Evolutionary conservation across 2,888 invertebrate species (phyloP).

Genomic region (Embidobia sp.): DNA sequence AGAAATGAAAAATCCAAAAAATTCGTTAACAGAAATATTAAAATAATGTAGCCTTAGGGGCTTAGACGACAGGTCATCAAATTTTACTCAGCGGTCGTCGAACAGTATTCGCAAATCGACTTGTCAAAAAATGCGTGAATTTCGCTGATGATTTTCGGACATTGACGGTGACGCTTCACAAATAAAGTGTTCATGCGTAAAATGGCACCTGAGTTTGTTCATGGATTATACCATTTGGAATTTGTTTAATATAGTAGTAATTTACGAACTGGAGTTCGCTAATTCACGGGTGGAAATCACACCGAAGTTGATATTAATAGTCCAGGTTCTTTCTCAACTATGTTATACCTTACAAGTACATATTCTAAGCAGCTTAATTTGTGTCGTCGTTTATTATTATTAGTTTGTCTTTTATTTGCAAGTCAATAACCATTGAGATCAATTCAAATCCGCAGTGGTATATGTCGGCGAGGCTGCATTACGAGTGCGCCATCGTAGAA

Average conservation of each 20-base stretch:
- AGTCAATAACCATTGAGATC: conserved; percentile 36
- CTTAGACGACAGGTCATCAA: no score
- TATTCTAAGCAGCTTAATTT: conserved; percentile 20
- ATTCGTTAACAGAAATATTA: no score
- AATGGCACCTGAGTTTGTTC: conserved; percentile 42
- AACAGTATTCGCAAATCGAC: no score
- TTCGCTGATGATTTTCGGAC: conserved; percentile 10
- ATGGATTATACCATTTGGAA: conserved; percentile 31
- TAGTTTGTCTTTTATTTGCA: background rate
- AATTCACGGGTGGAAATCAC: conserved; percentile 29
- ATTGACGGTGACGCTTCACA: conserved; percentile 21
- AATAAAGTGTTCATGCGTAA: conserved; percentile 9
- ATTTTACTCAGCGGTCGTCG: no score
- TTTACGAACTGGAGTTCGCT: conserved; percentile 8
- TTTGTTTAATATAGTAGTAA: conserved; percentile 28
- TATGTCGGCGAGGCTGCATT: conserved; percentile 2
- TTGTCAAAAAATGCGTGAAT: conserved; percentile 1
- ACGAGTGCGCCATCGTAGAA: background rate
- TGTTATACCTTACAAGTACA: conserved; percentile 22
- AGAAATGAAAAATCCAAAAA: no score
- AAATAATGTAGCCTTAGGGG: no score
- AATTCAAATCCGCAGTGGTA: conserved; percentile 32
- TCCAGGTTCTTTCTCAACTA: conserved; percentile 21
- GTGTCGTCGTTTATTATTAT: background rate
- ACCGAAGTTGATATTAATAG: conserved; percentile 43